Base-by-base conservation (phyloP, 2,113 vertebrate genomes). In the Protobothrops mucrosquamatus region DNA sequence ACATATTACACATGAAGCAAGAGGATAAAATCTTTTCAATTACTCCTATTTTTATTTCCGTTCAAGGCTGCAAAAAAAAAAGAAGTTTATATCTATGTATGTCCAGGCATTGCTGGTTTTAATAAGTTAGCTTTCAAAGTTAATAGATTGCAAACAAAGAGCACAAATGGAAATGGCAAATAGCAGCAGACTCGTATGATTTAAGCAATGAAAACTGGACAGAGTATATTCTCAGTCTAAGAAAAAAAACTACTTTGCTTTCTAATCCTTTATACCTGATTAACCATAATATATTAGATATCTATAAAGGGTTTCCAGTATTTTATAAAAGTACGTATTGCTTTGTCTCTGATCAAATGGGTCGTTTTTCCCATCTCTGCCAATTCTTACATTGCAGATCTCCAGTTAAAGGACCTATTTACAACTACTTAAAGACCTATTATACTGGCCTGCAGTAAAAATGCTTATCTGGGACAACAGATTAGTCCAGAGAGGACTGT, bases 121-220 rank as follows among this genome's bases (percentile, higher is more conserved):
- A 85, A 91, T 93, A 94, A 96, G 94, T 91, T 90, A 94, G 88
- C 91, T 94, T 97, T 91, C 95, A 94, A 95, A 55, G 92, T 92
- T 95, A 94, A 52, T 4, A 23, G 39, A 5, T 14, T 93, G 15
- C 57, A 95, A 95, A 94, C 64, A 93, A 93, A 94, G 81, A 93
- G 85, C 92, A 94, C 55, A 39, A 74, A 61, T 29, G n/a, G 39
- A 57, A 85, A 91, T 39, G 91, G 90, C 85, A 93, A 97, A 93
- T 4, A 87, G 23, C 6, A 34, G 39, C 81, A 34, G 54, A 26
- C 88, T 0, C 3, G 87, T 87, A 89, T 93, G 57, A 94, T 92
- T 93, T 93, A 52, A 88, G 1, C 0, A 81, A 0, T 14, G 51
- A 46, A 89, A 48, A 39, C 6, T 23, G 18, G 86, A 92, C 43